Conservation (phyloP, 1,140 invertebrate genomes). For the Halesus radiatus region DNA sequence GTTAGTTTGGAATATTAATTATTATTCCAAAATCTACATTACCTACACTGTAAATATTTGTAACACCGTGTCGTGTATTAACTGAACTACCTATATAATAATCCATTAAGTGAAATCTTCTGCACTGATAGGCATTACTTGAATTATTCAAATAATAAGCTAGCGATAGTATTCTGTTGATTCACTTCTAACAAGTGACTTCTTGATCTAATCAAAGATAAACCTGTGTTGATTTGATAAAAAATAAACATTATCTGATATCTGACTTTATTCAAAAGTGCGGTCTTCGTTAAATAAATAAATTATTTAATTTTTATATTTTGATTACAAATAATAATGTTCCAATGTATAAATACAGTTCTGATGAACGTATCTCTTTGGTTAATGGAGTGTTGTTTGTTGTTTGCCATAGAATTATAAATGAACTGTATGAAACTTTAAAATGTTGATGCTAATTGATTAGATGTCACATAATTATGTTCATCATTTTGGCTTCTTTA, state of each 20-base stretch:
- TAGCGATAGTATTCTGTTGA: too few relatives aligned
- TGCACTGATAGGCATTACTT: conserved; percentile 22
- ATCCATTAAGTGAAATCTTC: conserved; percentile 12
- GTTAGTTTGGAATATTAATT: background rate
- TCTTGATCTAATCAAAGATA: too few relatives aligned
- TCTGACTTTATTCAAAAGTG: too few relatives aligned
- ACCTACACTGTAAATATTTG: conserved; percentile 47
- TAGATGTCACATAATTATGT: conserved; percentile 49
- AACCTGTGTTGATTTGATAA: too few relatives aligned
- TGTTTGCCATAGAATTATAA: background rate
- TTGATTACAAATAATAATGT: too few relatives aligned
- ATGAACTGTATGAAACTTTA: conserved; percentile 35
- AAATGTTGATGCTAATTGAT: conserved; percentile 52
- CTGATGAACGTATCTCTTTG: too few relatives aligned
- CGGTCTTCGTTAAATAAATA: too few relatives aligned
- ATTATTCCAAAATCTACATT: conserved; percentile 7
- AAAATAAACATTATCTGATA: too few relatives aligned
- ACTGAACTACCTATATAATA: background rate
- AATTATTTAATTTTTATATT: too few relatives aligned
- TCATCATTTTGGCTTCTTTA: conserved; percentile 53
- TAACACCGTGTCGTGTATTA: conserved; percentile 18
- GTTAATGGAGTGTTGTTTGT: too few relatives aligned
- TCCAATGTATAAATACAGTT: too few relatives aligned
- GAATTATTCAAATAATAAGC: background rate
- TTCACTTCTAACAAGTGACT: too few relatives aligned